Evolutionary conservation across 2,888 invertebrate species (phyloP), one percentile per base, ranked within the genome.

Genomic region (Rotaria macrura): DNA sequence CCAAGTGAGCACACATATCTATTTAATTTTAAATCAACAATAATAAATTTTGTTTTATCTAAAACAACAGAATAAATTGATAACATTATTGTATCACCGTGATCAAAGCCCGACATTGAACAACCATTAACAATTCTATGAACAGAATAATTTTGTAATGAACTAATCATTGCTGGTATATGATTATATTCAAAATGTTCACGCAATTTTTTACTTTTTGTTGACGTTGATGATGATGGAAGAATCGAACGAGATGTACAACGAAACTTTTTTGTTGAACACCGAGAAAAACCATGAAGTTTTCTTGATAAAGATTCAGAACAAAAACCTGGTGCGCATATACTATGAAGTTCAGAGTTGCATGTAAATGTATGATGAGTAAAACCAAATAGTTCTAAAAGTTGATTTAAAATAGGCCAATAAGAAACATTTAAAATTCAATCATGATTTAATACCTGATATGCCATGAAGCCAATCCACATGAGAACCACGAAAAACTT

Each of bases 101-200:
- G 43, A 65, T 65, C 14, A 7, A 65, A 34, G 34, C 65, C 65
- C 2, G 65, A n/a, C 17, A 14, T 34, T 34, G 65, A 65, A 65
- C 65, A 65, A n/a, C 79, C 79, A 79, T 79, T 79, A 43, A 79
- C n/a, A 79, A 79, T 79, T 43, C 43, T 23, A 79, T 47, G 54
- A 52, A 55, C 84, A 34, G 84, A 84, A 52, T 38, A 54, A 55
- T 54, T 84, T 49, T 84, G 84, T n/a, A 79, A 10, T 34, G 90
- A 90, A 0, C 90, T 90, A 87, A 91, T 88, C 87, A 90, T 90
- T n/a, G 91, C 91, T n/a, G 91, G 91, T 84, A 91, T 90, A 88
- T 90, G 90, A 88, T 90, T 91, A 89, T 91, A 90, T 87, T 90
- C 91, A 87, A 90, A 91, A 88, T 91, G 90, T 88, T 91, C 90